Evolutionary conservation across 2,888 invertebrate genomes (phyloP).

Genomic region (Agonum fuliginosum): DNA sequence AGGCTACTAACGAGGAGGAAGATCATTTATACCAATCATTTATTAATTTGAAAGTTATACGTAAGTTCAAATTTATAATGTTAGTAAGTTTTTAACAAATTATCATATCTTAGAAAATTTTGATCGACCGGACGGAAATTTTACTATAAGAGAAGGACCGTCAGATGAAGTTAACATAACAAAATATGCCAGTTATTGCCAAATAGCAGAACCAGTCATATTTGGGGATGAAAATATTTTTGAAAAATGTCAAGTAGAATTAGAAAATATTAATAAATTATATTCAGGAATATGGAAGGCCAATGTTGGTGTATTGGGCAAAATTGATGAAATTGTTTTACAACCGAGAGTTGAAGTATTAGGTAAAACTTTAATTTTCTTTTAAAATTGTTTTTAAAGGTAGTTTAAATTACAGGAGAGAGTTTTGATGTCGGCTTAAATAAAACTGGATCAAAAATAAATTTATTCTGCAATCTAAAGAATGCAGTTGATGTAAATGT

Average conservation of each 20-base stretch:
- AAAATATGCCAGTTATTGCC: constrained; percentile 58
- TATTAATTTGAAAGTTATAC: constrained; percentile 60
- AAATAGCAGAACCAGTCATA: constrained; percentile 13
- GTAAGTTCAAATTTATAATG: constrained; percentile 64
- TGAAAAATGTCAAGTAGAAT: constrained; percentile 69
- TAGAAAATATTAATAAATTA: constrained; percentile 72
- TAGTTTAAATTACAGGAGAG: constrained; percentile 70
- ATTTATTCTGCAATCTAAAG: constrained; percentile 74
- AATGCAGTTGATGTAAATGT: constrained; percentile 70
- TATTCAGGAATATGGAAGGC: constrained; percentile 74
- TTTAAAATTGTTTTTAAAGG: not conserved
- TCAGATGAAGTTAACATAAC: constrained; percentile 54
- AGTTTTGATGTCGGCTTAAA: constrained; percentile 73
- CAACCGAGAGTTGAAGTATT: constrained; percentile 69
- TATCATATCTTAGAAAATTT: constrained; percentile 30
- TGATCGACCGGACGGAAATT: constrained; percentile 24
- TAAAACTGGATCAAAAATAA: constrained; percentile 69
- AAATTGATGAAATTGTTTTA: constrained; percentile 71
- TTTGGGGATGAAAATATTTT: constrained; percentile 11
- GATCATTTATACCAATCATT: constrained; percentile 61
- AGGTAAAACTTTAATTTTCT: constrained; percentile 12
- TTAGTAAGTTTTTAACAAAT: constrained; percentile 3
- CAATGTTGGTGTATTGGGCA: constrained; percentile 72
- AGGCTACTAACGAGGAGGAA: constrained; percentile 67
- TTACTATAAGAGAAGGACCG: constrained; percentile 50